Conservation (phyloP, 64 coral and sea anemone genomes). For the Orbicella faveolata region DNA sequence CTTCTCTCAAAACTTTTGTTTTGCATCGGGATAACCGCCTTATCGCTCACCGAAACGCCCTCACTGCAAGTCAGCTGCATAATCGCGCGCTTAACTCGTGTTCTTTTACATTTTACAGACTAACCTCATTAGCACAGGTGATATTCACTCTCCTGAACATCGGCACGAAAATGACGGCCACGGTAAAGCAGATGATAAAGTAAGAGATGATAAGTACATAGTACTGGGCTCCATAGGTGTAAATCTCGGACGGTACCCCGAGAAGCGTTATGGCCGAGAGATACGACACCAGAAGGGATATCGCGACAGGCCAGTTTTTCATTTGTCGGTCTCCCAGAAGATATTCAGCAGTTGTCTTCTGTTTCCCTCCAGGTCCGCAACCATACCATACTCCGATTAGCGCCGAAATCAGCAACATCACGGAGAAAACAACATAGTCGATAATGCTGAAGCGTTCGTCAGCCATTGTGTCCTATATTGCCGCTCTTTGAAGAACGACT, state of each 20-base stretch:
- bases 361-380: constrained; percentile 62
- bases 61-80: not conserved
- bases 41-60: no score
- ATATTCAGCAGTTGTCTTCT: constrained; percentile 69
- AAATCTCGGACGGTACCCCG: constrained; percentile 68
- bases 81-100: not conserved
- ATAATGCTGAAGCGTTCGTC: constrained; percentile 40
- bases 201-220: constrained; percentile 40
- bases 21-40: no score
- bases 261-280: constrained; percentile 73
- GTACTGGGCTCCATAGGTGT: constrained; percentile 71
- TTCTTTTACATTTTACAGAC: not conserved
- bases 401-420: constrained; percentile 70
- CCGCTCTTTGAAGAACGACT: no score
- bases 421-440: constrained; percentile 70
- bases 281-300: constrained; percentile 70
- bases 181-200: constrained; percentile 52
- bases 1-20: no score
- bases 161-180: constrained; percentile 53
- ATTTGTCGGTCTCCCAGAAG: constrained; percentile 66
- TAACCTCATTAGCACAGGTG: constrained; percentile 74
- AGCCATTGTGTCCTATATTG: constrained; percentile 24
- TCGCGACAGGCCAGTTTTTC: constrained; percentile 59
- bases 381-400: constrained; percentile 76
- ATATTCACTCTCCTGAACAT: constrained; percentile 68